Base-by-base conservation (phyloP, 2,888 invertebrate genomes). In the Trisateles emortualis region DNA sequence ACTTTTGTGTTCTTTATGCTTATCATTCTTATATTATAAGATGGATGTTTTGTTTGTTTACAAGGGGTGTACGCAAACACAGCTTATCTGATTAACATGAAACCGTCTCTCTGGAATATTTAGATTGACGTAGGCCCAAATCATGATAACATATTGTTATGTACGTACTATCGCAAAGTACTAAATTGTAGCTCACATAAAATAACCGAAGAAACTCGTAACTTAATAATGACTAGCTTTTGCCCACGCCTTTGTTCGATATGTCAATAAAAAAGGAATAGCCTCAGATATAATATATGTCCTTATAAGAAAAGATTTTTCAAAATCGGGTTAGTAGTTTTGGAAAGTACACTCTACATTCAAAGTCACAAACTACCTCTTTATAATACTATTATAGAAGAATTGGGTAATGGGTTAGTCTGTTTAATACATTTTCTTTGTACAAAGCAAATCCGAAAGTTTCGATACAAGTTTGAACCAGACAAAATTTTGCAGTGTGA, bases 401-500 rank as follows among this genome's bases (percentile, higher is more conserved):
- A 17, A 33, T 32, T 40, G 19, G 33, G 11, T 41, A 41, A 29
- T 30, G 42, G 35, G 10, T 40, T 43, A 40, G 8, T 19, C n/a
- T 16, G 17, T 36, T 17, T 30, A 55, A 48, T 55, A 50, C 52
- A 61, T 59, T 59, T 59, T 57, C 52, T 55, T 59, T 66, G 57
- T 58, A 52, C 48, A 33, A 44, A 43, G 54, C 61, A 57, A 72
- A 68, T 71, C 64, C 63, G 38, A 48, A 76, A 80, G 70, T 81
- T 82, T 76, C 59, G 54, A 71, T 75, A 59, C 64, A 79, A 80
- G 72, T 78, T 79, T 72, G 52, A 64, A 61, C 55, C 52, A 66
- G 73, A 78, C 75, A 72, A 79, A 83, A 85, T 86, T 83, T 83
- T 79, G 68, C 76, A 81, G 80, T 75, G 75, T 74, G 75, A 81